Conservation (phyloP, 1,140 invertebrate species). For the Nasonia vitripennis region DNA sequence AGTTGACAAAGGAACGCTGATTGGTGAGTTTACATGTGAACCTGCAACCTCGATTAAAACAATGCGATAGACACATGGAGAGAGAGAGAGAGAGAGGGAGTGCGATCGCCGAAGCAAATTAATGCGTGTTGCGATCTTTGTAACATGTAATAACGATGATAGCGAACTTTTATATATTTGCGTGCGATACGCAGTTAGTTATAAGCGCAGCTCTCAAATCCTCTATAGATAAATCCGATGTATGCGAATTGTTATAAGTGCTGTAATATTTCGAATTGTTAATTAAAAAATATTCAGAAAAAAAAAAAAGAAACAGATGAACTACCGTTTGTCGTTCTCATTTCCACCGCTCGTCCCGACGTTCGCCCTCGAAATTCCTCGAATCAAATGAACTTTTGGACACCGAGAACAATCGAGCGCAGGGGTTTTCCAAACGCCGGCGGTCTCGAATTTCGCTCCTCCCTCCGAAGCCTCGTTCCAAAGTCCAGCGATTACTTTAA, state of each 20-base stretch:
- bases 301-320: neutral
- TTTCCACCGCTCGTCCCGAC: neutral
- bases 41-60: constrained; percentile 28
- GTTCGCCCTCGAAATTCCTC: neutral
- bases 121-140: constrained; percentile 23
- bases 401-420: neutral
- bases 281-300: neutral
- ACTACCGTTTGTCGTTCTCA: neutral
- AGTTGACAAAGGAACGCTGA: neutral
- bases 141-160: constrained; percentile 33
- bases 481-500: constrained; percentile 64
- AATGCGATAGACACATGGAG: neutral
- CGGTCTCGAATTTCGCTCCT: neutral
- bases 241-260: neutral
- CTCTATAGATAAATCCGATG: neutral
- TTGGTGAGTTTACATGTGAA: constrained; percentile 29
- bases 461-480: constrained; percentile 51
- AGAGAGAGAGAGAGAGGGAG: neutral
- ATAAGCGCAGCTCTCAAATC: neutral
- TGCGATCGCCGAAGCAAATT: neutral
- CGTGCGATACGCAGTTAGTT: neutral
- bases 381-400: no score
- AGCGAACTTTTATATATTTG: constrained; percentile 8
- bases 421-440: neutral
- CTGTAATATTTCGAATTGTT: neutral